Base-by-base conservation (phyloP, 2,797 vertebrate species). In the Argyrosomus regius region DNA sequence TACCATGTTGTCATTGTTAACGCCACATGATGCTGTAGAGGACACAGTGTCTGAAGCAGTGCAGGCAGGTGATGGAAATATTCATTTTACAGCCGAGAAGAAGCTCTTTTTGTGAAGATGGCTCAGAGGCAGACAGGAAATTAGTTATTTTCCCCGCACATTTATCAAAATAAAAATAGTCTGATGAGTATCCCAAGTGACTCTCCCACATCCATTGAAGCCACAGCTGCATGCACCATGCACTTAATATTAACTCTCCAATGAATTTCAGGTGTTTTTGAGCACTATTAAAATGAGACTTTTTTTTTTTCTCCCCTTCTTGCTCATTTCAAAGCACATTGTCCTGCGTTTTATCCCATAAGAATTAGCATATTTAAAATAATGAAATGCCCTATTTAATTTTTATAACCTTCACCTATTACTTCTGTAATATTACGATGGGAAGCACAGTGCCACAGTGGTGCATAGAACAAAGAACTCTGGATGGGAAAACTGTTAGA, bases 121-220 rank as follows among this genome's bases (percentile, higher is more conserved):
- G 76, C 89, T 91, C 81, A 73, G 80, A 86, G 89, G 90, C 90
- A 91, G 86, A 91, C 87, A 90, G 90, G 88, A 94, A 92, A 92
- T 91, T 76, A 85, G 84, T 92, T 91, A 89, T 91, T 91, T 91
- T 91, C 78, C 54, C 59, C 13, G 22, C 87, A 87, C 88, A 90
- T 92, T 92, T 87, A 92, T 93, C 90, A 92, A 92, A 92, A 92
- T 92, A 92, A 91, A 91, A 93, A 91, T 90, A 92, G 88, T 90
- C 84, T 83, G 83, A 84, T 83, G 76, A 89, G 72, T 77, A 72
- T 92, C 87, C 87, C 85, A 80, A 88, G 89, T 87, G 92, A 88
- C 83, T 89, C 77, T 74, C 61, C 41, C 77, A 56, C 68, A 84
- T 90, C 69, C 73, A 83, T 83, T 84, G 89, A 85, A 91, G 86